Evolutionary conservation across 2,797 vertebrate species (phyloP).

Genomic region (Neostethus bicornis): DNA sequence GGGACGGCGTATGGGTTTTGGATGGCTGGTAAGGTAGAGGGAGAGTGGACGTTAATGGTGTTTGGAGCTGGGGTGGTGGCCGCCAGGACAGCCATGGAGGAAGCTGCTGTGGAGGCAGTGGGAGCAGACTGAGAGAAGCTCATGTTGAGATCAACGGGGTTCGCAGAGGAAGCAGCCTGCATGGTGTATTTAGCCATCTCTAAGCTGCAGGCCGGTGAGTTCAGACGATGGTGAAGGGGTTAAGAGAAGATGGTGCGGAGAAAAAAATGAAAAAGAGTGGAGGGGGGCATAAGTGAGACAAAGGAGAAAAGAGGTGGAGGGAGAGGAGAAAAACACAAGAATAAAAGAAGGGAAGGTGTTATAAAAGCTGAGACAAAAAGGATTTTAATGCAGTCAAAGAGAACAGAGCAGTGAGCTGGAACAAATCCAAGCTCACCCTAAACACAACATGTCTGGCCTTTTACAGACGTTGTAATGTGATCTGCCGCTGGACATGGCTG

Average conservation of each 20-base stretch:
- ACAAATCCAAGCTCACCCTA: conserved; percentile 57
- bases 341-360: conserved; percentile 87
- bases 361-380: conserved; percentile 84
- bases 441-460: conserved; percentile 53
- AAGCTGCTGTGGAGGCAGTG: conserved; percentile 86
- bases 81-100: conserved; percentile 89
- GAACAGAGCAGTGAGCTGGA: conserved; percentile 63
- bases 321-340: conserved; percentile 71
- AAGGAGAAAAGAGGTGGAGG: conserved; percentile 83
- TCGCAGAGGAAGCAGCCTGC: conserved; percentile 89
- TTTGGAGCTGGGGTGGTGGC: conserved; percentile 79
- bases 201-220: conserved; percentile 83
- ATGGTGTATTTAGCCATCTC: conserved; percentile 98
- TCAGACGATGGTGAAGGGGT: conserved; percentile 57
- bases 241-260: conserved; percentile 53
- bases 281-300: conserved; percentile 69
- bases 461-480: conserved; percentile 36
- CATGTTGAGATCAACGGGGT: conserved; percentile 92
- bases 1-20: conserved; percentile 91
- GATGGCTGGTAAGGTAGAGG: conserved; percentile 84
- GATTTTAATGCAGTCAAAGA: conserved; percentile 84
- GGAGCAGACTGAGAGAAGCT: conserved; percentile 88
- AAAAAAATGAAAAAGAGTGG: conserved; percentile 54
- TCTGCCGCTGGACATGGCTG: conserved; percentile 27
- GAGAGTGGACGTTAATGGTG: conserved; percentile 88